Percentiles rank a stretch among this genome's conserved stretches.
Evolutionary conservation across 53 echinoderm and acorn worm species (phyloP).

Genomic region (Echinometra lucunter): DNA sequence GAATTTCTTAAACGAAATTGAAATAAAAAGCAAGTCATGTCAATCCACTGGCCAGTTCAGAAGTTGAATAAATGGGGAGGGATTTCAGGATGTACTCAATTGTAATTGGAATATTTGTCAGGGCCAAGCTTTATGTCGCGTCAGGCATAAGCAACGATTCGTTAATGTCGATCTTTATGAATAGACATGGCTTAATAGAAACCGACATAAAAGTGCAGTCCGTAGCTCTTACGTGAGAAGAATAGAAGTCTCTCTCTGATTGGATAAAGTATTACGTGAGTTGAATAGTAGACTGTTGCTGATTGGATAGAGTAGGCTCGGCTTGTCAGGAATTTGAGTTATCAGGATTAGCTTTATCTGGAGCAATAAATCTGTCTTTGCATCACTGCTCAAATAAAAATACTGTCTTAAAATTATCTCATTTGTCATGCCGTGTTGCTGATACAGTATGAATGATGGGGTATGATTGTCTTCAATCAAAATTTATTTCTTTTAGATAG

Average conservation of each 20-base stretch:
- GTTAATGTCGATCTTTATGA: constrained; percentile 10
- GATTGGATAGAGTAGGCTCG: background rate
- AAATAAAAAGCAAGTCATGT: no score
- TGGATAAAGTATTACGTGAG: background rate
- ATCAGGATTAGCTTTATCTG: background rate
- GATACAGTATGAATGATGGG: background rate
- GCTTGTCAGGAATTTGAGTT: background rate
- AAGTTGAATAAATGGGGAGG: background rate
- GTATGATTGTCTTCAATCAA: background rate
- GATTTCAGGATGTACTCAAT: background rate
- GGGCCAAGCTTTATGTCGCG: background rate
- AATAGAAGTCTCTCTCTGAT: background rate
- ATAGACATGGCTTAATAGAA: background rate
- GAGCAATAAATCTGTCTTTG: constrained; percentile 16
- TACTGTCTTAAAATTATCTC: constrained; percentile 4
- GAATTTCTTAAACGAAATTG: background rate
- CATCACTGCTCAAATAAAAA: background rate
- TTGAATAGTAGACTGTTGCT: background rate
- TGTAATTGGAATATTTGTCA: constrained; percentile 38
- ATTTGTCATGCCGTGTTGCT: background rate
- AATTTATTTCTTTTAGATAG: background rate
- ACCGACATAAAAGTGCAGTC: background rate
- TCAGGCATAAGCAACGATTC: background rate
- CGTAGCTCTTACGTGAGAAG: background rate
- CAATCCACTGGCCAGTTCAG: no score